A percentile compares a stretch with the other conserved stretches of the same genome.
phyloP scores from a whole-genome alignment of 2,113 vertebrate species.

The Phaetusa simplex region DNA sequence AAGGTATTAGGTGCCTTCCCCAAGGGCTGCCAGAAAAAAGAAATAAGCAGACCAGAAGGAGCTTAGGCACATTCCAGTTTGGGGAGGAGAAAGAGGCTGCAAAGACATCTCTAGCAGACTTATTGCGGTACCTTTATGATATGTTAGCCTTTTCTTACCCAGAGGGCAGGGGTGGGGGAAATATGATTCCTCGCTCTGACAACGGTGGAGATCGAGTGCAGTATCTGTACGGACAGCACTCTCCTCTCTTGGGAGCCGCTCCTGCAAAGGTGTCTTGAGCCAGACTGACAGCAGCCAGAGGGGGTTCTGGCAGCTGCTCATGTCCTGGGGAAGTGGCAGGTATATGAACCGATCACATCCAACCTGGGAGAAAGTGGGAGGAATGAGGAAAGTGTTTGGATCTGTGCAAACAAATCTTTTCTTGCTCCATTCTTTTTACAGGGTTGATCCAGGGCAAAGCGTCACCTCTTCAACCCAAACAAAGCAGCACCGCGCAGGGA shows the following conservation, averaged over 20 bases:
- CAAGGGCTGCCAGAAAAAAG: slow-evolving; percentile 26
- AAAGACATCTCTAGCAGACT: slow-evolving; percentile 25
- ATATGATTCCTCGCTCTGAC: background rate
- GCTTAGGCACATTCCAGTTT: slow-evolving; percentile 59
- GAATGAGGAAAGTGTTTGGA: background rate
- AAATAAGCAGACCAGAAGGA: slow-evolving; percentile 27
- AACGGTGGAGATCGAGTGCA: background rate
- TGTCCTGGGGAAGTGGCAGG: background rate
- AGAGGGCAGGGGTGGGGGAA: background rate
- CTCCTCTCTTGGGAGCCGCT: background rate
- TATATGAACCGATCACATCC: background rate
- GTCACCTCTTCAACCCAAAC: background rate
- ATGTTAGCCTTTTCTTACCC: slow-evolving; percentile 38
- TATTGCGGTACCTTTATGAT: slow-evolving; percentile 3
- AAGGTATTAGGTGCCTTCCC: slow-evolving; percentile 43
- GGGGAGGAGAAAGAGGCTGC: slow-evolving; percentile 45
- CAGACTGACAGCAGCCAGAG: slow-evolving; percentile 22
- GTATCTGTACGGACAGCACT: background rate
- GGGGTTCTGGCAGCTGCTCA: background rate
- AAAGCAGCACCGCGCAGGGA: background rate
- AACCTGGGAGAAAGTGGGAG: background rate
- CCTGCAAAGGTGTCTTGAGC: background rate
- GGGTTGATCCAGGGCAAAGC: background rate
- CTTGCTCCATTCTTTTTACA: background rate
- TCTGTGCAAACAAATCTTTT: background rate